phyloP scores from a whole-genome alignment of 1,140 invertebrate species.

The Drosophila mauritiana region DNA sequence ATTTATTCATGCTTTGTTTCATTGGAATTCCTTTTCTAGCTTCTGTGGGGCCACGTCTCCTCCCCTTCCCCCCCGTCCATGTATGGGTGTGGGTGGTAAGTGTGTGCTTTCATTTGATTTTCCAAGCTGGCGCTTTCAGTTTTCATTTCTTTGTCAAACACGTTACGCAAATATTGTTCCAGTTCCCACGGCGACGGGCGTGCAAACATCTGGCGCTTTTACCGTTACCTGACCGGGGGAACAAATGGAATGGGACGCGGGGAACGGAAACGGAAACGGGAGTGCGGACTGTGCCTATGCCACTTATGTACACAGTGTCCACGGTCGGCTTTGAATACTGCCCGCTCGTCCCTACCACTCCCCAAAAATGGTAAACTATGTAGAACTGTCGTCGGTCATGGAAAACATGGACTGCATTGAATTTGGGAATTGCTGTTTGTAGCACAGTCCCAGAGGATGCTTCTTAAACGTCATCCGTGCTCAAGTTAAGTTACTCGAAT shows the following conservation, averaged over 20 bases:
- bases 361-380: neutral
- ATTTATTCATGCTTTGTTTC: constrained; percentile 50
- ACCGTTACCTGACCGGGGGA: constrained; percentile 52
- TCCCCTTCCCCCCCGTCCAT: neutral
- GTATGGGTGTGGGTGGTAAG: neutral
- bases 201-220: constrained; percentile 71
- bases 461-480: too few species aligned
- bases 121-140: constrained; percentile 82
- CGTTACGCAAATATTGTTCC: constrained; percentile 82
- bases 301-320: constrained; percentile 42
- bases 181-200: constrained; percentile 72
- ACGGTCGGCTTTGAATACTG: constrained; percentile 22
- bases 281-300: constrained; percentile 37
- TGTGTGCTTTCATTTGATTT: constrained; percentile 75
- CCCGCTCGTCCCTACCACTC: neutral
- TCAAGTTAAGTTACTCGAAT: too few species aligned
- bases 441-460: too few species aligned
- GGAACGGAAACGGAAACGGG: constrained; percentile 15
- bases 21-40: constrained; percentile 43
- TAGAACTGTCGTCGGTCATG: neutral
- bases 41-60: constrained; percentile 11
- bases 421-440: too few species aligned
- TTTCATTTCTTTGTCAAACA: constrained; percentile 83
- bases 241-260: constrained; percentile 17
- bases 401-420: neutral